phyloP scores from a whole-genome alignment of 2,113 vertebrate genomes.

The Proteles cristata region DNA sequence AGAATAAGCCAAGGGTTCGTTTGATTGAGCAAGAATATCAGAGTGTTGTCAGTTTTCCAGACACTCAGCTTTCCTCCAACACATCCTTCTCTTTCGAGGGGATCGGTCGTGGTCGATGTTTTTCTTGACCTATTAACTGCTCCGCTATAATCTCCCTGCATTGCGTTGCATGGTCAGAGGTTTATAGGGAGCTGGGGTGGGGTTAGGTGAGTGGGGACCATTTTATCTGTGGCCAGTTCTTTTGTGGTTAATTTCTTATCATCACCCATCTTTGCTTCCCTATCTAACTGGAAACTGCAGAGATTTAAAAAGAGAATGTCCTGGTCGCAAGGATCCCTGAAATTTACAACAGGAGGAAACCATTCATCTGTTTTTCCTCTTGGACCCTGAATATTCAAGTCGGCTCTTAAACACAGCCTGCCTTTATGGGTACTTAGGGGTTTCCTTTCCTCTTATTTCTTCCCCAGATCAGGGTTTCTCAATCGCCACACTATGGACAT shows the following conservation, averaged over 20 bases:
- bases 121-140: not conserved
- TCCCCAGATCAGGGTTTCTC: not conserved
- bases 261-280: not conserved
- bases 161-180: fast-evolving
- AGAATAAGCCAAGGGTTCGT: not conserved
- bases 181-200: not conserved
- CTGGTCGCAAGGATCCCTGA: not conserved
- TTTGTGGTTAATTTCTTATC: not conserved
- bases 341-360: not conserved
- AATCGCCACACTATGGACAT: not conserved
- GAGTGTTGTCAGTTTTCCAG: not conserved
- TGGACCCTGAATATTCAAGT: not conserved
- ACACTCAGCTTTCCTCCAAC: not conserved
- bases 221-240: not conserved
- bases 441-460: not conserved
- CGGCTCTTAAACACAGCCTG: not conserved
- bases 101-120: fast-evolving
- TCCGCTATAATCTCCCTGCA: not conserved
- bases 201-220: not conserved
- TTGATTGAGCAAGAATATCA: not conserved
- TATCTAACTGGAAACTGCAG: not conserved
- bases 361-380: not conserved
- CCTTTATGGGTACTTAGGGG: not conserved
- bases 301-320: not conserved
- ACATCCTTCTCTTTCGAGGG: not conserved